Conservation (phyloP, 2,888 invertebrate genomes). For the Macrostomum cliftonense region DNA sequence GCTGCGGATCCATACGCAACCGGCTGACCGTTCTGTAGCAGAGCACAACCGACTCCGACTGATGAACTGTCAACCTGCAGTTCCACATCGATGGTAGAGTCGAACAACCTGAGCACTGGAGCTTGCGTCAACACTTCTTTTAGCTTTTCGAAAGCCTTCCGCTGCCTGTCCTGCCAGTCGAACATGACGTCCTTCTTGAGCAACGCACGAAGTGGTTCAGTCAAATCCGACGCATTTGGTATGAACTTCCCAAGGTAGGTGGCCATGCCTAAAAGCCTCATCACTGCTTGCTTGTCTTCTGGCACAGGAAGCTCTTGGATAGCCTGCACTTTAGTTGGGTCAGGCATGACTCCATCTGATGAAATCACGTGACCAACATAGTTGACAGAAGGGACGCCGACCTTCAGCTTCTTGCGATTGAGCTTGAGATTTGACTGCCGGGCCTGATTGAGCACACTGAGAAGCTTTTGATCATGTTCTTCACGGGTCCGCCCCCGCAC, state of each 20-base stretch:
- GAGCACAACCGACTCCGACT: constrained; percentile 12
- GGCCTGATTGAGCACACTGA: constrained; percentile 12
- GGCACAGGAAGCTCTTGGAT: constrained; percentile 14
- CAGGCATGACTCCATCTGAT: constrained; percentile 12
- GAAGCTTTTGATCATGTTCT: constrained; percentile 13
- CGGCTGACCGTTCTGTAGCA: constrained; percentile 13
- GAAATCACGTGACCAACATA: constrained; percentile 13
- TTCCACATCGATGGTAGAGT: background rate
- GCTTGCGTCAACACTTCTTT: constrained; percentile 11
- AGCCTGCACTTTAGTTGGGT: constrained; percentile 12
- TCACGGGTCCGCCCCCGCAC: constrained; percentile 11
- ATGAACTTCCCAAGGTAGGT: constrained; percentile 14
- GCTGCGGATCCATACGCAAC: constrained; percentile 15
- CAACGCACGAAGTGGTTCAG: constrained; percentile 13
- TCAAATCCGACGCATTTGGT: constrained; percentile 13
- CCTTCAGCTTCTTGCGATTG: constrained; percentile 13
- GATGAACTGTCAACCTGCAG: constrained; percentile 13
- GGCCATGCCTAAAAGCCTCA: constrained; percentile 13
- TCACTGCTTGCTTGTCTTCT: constrained; percentile 8
- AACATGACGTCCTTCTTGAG: constrained; percentile 9
- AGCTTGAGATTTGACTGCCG: constrained; percentile 12
- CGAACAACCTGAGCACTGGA: constrained; percentile 13
- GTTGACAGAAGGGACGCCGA: constrained; percentile 11
- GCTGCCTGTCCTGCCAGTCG: constrained; percentile 6
- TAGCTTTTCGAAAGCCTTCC: constrained; percentile 5